Conservation (phyloP, 2,888 invertebrate genomes). For the Parnassius apollo region DNA sequence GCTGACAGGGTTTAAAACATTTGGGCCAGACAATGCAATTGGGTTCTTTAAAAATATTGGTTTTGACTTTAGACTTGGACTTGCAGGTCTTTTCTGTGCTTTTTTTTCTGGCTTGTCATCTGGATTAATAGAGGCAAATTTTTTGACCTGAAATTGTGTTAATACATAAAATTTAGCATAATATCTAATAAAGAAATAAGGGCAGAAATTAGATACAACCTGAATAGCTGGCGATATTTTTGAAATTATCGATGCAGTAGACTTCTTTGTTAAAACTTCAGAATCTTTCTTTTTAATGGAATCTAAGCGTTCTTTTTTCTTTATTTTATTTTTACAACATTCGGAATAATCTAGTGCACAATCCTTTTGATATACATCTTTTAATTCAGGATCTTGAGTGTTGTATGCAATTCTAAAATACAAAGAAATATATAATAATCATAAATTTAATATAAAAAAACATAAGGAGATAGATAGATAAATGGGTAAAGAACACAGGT, state of each 20-base stretch:
- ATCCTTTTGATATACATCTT: conserved; percentile 56
- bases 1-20: conserved; percentile 38
- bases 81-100: conserved; percentile 54
- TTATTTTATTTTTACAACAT: conserved; percentile 62
- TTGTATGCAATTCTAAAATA: conserved; percentile 63
- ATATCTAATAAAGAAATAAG: background rate
- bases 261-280: conserved; percentile 37
- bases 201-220: conserved; percentile 38
- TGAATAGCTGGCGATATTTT: conserved; percentile 70
- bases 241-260: conserved; percentile 43
- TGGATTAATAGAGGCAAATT: conserved; percentile 65
- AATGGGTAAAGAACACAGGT: no score
- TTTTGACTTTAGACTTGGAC: conserved; percentile 64
- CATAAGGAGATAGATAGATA: no score
- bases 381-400: conserved; percentile 63
- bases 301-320: conserved; percentile 48
- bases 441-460: no score
- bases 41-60: conserved; percentile 52
- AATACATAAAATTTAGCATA: background rate
- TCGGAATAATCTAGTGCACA: conserved; percentile 59
- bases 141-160: conserved; percentile 58
- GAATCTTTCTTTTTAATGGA: conserved; percentile 49
- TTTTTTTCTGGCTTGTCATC: conserved; percentile 62
- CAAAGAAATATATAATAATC: conserved; percentile 8
- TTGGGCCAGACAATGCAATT: conserved; percentile 44